These are phyloP conservation scores for Carassius gibelio DNA, from an alignment of 2,113 vertebrate genomes.

Conservation along the genomic window DNA sequence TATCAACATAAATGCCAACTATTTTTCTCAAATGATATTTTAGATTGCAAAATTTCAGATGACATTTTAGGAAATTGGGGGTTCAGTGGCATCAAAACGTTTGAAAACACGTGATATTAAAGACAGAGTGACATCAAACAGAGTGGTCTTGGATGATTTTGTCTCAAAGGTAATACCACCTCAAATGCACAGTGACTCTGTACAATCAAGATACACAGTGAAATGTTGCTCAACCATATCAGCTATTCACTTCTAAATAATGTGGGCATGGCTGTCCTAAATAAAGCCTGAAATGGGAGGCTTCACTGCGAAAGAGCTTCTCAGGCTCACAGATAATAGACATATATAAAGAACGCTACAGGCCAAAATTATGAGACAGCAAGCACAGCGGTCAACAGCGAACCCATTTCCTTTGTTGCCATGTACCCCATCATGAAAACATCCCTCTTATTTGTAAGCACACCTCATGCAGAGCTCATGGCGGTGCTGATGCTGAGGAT, in stretches of 20 bases:
- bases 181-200: neutral
- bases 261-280: neutral
- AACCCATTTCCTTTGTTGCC: slow-evolving; percentile 34
- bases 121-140: too few relatives aligned
- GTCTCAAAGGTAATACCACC: neutral
- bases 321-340: neutral
- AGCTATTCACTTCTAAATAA: neutral
- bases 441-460: neutral
- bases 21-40: too few relatives aligned
- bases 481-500: slow-evolving; percentile 11
- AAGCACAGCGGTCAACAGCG: slow-evolving; percentile 2
- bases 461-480: slow-evolving; percentile 13
- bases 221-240: neutral
- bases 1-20: neutral
- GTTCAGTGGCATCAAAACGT: neutral
- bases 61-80: too few relatives aligned
- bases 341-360: too few relatives aligned
- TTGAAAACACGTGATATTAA: neutral
- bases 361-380: neutral
- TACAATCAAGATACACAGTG: neutral
- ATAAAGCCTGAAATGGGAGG: neutral
- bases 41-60: too few relatives aligned
- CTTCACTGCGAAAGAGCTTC: neutral
- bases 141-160: neutral
- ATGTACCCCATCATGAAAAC: slow-evolving; percentile 10